phyloP scores from a whole-genome alignment of 2,113 vertebrate genomes.

The Boulengerochromis microlepis region DNA sequence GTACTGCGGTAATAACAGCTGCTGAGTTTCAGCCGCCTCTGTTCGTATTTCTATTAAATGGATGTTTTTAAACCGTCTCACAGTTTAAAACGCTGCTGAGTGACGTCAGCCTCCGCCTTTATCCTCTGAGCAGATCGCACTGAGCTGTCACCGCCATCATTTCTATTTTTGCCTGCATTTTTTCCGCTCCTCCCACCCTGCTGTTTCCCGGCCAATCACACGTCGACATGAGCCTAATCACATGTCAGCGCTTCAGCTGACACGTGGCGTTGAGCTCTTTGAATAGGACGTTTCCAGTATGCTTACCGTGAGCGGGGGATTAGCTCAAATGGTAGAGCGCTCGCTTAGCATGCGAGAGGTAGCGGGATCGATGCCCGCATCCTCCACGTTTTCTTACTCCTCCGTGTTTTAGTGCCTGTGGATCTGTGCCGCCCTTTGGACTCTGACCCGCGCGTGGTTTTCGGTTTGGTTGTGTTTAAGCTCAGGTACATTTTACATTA shows the following conservation, averaged over 20 bases:
- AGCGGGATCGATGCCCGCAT: constrained; percentile 66
- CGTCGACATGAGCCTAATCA: not conserved
- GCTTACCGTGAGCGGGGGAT: rapidly evolving
- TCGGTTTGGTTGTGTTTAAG: rapidly evolving
- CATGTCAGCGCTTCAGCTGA: rapidly evolving
- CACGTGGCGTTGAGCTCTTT: not conserved
- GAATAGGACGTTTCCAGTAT: rapidly evolving
- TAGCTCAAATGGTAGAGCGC: not conserved
- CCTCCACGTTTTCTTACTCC: not conserved
- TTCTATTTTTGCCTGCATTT: not conserved
- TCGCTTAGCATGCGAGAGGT: constrained; percentile 59
- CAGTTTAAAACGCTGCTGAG: not conserved
- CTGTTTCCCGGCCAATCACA: not conserved
- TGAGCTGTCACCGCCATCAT: not conserved
- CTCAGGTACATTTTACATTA: not conserved
- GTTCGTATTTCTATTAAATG: not conserved
- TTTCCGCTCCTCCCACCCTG: not conserved
- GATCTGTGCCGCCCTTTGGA: not conserved
- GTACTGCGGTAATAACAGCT: rapidly evolving
- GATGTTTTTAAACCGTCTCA: not conserved
- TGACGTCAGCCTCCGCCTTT: not conserved
- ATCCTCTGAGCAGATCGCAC: not conserved
- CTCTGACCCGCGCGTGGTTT: not conserved
- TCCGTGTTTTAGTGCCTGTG: not conserved
- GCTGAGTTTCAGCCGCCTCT: not conserved